Evolutionary conservation across 2,888 invertebrate genomes (phyloP).

Genomic region (Ichneumon xanthorius): DNA sequence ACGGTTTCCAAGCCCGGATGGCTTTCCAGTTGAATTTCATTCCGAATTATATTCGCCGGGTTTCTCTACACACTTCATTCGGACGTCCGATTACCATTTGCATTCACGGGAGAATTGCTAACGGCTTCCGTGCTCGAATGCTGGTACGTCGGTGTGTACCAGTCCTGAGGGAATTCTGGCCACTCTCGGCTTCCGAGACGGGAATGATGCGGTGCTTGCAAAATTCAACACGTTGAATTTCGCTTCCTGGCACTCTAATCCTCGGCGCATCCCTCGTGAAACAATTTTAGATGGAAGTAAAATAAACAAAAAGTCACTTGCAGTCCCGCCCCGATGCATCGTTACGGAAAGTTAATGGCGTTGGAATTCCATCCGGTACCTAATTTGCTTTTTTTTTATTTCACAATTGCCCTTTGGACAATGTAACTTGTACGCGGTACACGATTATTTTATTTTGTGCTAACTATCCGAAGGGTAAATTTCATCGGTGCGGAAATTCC

Average conservation of each 20-base stretch:
- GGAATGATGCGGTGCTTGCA: background rate
- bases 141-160: background rate
- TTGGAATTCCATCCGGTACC: background rate
- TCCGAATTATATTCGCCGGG: background rate
- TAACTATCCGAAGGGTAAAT: background rate
- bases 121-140: slow-evolving; percentile 22
- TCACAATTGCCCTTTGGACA: background rate
- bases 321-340: background rate
- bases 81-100: slow-evolving; percentile 34
- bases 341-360: background rate
- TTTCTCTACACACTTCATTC: slow-evolving; percentile 8
- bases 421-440: background rate
- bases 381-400: background rate
- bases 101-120: slow-evolving; percentile 22
- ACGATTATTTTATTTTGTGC: background rate
- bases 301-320: background rate
- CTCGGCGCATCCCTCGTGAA: background rate
- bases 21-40: background rate
- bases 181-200: slow-evolving; percentile 10
- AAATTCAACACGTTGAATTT: background rate
- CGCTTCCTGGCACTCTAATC: background rate
- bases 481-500: background rate
- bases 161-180: slow-evolving; percentile 9
- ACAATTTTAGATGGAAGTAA: background rate
- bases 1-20: background rate